phyloP scores from a whole-genome alignment of 2,797 vertebrate genomes.

The Sarcophilus harrisii region DNA sequence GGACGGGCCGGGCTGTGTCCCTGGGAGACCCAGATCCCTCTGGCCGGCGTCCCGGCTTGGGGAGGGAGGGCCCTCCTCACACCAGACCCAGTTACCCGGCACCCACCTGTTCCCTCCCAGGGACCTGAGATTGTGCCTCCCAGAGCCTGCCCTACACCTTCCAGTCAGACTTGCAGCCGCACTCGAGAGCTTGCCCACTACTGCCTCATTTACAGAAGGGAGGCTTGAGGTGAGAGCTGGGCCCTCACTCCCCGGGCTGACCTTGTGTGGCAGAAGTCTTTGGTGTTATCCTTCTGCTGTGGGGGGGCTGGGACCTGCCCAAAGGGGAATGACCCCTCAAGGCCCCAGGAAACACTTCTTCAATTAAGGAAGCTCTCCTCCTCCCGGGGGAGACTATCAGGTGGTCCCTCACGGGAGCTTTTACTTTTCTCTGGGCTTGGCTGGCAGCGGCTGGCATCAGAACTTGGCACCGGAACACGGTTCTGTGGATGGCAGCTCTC shows the following conservation, averaged over 20 bases:
- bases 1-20: not conserved
- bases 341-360: not conserved
- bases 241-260: not conserved
- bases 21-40: not conserved
- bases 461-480: not conserved
- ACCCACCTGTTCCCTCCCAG: not conserved
- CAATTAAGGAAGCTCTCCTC: not conserved
- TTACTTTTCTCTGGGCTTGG: not conserved
- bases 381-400: not conserved
- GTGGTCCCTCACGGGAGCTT: not conserved
- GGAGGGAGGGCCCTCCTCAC: not conserved
- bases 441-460: not conserved
- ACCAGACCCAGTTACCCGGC: not conserved
- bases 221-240: not conserved
- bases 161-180: not conserved
- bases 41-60: not conserved
- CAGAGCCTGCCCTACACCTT: not conserved
- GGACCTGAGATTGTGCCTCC: not conserved
- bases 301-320: not conserved
- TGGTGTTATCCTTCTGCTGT: not conserved
- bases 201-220: not conserved
- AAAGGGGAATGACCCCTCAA: not conserved
- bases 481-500: not conserved
- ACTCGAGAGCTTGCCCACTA: not conserved
- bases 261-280: not conserved